These are phyloP conservation scores for Promerops cafer DNA, from an alignment of 2,113 vertebrate species.

Conservation along the genomic window DNA sequence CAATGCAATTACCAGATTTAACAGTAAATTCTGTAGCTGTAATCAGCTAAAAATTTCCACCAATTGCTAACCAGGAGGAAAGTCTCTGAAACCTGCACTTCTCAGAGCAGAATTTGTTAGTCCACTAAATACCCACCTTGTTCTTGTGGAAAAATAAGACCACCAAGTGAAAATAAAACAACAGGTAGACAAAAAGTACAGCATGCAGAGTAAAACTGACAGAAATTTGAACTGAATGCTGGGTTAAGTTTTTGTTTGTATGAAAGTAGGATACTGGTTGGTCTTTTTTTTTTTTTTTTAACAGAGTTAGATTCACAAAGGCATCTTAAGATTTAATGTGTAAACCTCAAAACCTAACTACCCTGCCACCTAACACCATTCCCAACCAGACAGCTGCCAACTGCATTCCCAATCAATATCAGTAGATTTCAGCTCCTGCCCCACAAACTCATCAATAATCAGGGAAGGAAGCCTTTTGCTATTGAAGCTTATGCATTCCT, in stretches of 20 bases:
- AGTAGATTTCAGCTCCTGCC: not conserved
- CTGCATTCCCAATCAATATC: not conserved
- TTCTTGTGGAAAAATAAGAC: not conserved
- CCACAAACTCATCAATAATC: not conserved
- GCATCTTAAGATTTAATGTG: not conserved
- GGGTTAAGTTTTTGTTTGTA: not conserved
- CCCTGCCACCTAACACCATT: not conserved
- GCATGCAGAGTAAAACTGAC: fast-evolving
- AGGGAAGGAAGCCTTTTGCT: not conserved
- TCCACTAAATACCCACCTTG: not conserved
- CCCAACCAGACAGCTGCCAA: not conserved
- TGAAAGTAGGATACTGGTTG: not conserved
- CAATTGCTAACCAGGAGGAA: not conserved
- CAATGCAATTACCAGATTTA: not conserved
- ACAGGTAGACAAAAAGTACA: not conserved
- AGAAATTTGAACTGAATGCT: not conserved
- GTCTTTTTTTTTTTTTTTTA: not conserved
- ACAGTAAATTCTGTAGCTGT: not conserved
- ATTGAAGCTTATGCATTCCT: not conserved
- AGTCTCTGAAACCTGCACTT: not conserved
- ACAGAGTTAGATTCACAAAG: not conserved
- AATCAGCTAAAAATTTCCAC: not conserved
- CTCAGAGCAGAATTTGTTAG: not conserved
- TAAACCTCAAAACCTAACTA: not conserved
- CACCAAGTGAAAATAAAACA: not conserved